Conservation (phyloP, 2,113 vertebrate species). For the Silurus asotus region DNA sequence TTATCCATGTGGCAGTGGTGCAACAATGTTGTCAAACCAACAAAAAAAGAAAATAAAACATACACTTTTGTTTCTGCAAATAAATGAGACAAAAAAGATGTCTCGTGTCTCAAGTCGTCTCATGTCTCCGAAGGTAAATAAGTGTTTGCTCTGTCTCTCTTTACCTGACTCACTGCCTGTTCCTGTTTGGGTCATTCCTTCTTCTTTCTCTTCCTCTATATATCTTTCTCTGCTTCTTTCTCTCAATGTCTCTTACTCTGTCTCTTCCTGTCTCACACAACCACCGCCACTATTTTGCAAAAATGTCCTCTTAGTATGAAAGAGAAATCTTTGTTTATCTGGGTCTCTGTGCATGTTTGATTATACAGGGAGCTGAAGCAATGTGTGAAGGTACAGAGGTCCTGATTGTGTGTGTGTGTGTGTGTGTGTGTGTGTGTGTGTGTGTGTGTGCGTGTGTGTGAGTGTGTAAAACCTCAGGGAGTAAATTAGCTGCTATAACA, state of each 20-base stretch:
- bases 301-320: background rate
- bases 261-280: background rate
- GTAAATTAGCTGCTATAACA: constrained; percentile 26
- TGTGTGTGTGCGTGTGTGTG: constrained; percentile 6
- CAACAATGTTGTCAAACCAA: too few species aligned
- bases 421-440: constrained; percentile 10
- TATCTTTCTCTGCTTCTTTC: background rate
- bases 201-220: too few species aligned
- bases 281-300: background rate
- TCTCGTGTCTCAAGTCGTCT: too few species aligned
- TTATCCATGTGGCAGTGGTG: too few species aligned
- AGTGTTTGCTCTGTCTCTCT: background rate
- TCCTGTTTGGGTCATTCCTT: too few species aligned
- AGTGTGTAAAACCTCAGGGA: constrained; percentile 18
- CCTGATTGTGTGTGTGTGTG: background rate
- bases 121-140: too few species aligned
- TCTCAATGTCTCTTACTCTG: background rate
- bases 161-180: too few species aligned
- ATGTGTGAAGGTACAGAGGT: constrained; percentile 8
- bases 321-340: background rate
- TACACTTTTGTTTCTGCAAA: too few species aligned
- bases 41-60: too few species aligned
- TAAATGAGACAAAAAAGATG: too few species aligned
- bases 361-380: constrained; percentile 2
- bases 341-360: constrained; percentile 4